Percentiles rank a stretch among this genome's conserved stretches.
Conservation (phyloP, 2,797 vertebrate genomes). For the Thripadectes ignobilis region DNA sequence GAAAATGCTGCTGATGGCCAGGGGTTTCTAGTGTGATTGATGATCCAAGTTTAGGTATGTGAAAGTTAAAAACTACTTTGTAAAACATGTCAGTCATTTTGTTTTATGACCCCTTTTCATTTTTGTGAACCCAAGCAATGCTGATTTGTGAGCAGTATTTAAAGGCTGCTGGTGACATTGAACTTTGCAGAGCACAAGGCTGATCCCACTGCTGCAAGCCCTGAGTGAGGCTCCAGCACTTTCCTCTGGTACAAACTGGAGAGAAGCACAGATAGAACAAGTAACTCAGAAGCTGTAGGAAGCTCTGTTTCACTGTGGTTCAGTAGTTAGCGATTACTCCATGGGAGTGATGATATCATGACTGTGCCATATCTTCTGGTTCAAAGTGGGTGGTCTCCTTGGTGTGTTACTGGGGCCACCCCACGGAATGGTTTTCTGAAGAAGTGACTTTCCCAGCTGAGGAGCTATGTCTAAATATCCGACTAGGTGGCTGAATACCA, state of each 20-base stretch:
- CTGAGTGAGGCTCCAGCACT: not conserved
- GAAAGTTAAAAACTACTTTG: conserved; percentile 53
- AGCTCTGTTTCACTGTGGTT: not conserved
- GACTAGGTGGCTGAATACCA: not conserved
- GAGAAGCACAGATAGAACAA: not conserved
- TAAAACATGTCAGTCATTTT: conserved; percentile 18
- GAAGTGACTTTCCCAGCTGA: not conserved
- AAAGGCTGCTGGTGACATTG: not conserved
- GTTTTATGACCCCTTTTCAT: conserved; percentile 36
- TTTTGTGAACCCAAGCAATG: conserved; percentile 26
- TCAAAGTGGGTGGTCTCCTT: conserved; percentile 32
- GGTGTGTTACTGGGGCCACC: not conserved
- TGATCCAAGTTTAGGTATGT: conserved; percentile 48
- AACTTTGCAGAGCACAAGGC: not conserved
- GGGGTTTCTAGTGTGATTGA: conserved; percentile 54
- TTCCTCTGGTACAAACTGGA: not conserved
- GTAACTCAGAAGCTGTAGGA: not conserved
- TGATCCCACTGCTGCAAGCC: conserved; percentile 3
- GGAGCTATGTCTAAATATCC: not conserved
- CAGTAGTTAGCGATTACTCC: not conserved
- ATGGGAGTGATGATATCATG: not conserved
- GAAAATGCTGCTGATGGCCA: conserved; percentile 55
- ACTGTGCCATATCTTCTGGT: not conserved
- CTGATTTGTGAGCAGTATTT: not conserved
- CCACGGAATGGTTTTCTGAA: not conserved